Evolutionary conservation across 2,888 invertebrate species (phyloP).

Genomic region (Morpho deidamia): DNA sequence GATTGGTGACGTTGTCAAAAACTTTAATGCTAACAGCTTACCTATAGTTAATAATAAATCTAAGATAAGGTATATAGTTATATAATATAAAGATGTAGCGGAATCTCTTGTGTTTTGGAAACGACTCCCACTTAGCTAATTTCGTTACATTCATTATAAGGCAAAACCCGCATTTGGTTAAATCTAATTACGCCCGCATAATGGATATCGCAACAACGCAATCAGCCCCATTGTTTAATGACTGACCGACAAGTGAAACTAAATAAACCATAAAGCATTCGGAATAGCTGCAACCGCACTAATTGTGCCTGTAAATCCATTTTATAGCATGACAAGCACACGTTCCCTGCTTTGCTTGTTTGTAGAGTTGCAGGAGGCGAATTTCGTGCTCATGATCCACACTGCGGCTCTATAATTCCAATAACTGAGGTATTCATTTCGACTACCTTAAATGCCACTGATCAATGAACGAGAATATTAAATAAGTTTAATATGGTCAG

Average conservation of each 20-base stretch:
- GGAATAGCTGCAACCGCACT: constrained; percentile 55
- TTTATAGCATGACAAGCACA: constrained; percentile 5
- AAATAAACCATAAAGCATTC: constrained; percentile 58
- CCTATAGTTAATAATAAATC: background rate
- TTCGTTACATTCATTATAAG: constrained; percentile 49
- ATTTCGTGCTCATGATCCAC: background rate
- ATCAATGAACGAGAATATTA: too few species aligned
- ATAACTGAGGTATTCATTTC: too few species aligned
- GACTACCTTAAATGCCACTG: too few species aligned
- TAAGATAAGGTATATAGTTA: background rate
- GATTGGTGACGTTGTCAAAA: too few species aligned
- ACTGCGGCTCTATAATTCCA: too few species aligned
- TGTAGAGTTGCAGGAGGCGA: constrained; percentile 26
- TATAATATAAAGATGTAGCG: too few species aligned
- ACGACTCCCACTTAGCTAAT: background rate
- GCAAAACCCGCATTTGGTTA: constrained; percentile 70
- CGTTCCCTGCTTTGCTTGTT: background rate
- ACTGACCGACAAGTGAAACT: constrained; percentile 64
- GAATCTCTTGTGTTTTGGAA: background rate
- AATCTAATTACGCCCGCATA: constrained; percentile 74
- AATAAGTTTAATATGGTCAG: too few species aligned
- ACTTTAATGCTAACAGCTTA: too few species aligned
- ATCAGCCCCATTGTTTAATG: constrained; percentile 72
- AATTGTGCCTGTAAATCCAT: constrained; percentile 38
- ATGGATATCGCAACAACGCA: constrained; percentile 67